phyloP scores from a whole-genome alignment of 1,140 invertebrate genomes.

The Ceratitis capitata region DNA sequence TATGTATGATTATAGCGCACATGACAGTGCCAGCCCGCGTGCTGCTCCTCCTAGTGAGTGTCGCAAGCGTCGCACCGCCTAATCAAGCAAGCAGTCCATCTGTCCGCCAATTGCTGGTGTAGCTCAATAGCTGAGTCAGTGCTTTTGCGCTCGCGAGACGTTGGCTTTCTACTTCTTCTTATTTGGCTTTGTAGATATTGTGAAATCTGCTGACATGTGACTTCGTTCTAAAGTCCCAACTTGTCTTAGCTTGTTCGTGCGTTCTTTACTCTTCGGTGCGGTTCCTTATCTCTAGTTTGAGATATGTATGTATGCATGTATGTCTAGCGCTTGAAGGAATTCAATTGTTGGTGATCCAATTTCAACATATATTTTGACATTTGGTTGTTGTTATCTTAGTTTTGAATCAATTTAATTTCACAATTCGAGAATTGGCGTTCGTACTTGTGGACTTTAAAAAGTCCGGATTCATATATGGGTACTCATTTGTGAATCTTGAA shows the following conservation, averaged over 20 bases:
- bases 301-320: neutral
- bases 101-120: neutral
- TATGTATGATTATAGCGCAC: no score
- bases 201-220: neutral
- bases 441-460: no score
- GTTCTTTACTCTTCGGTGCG: neutral
- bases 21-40: neutral
- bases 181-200: neutral
- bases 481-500: no score
- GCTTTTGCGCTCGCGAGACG: neutral
- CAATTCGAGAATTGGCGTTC: no score
- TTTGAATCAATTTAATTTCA: no score
- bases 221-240: neutral
- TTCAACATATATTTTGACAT: no score
- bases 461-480: no score
- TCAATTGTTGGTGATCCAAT: no score
- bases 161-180: neutral
- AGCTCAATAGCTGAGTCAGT: conserved; percentile 21
- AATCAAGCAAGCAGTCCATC: neutral
- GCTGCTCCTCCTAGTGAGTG: no score
- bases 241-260: neutral
- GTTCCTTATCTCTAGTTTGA: neutral
- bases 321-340: no score
- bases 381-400: no score
- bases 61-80: neutral